A percentile compares a stretch with the other conserved stretches of the same genome.
These are phyloP conservation scores for Cossypha heuglini DNA, from an alignment of 2,797 vertebrate genomes.

Conservation along the genomic window DNA sequence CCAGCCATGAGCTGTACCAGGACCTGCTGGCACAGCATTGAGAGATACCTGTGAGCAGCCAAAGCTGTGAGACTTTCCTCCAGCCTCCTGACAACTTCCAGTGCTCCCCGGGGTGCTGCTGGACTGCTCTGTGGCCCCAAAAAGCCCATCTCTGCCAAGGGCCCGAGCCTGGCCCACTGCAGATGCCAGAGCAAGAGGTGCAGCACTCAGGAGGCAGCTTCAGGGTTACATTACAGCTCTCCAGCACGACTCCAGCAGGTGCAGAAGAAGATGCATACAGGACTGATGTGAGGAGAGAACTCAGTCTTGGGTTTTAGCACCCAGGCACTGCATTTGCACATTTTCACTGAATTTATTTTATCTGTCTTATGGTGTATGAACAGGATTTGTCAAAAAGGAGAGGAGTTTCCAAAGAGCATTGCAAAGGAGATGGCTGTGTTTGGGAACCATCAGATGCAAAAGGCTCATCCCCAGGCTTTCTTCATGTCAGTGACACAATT, in stretches of 20 bases:
- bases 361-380: not conserved
- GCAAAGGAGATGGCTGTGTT: not conserved
- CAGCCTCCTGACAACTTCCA: not conserved
- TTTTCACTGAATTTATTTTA: not conserved
- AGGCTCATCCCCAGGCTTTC: not conserved
- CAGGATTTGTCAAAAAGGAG: not conserved
- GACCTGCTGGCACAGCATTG: not conserved
- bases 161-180: not conserved
- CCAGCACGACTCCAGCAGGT: not conserved
- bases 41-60: not conserved
- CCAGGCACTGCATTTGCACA: not conserved
- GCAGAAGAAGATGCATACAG: not conserved
- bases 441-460: not conserved
- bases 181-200: not conserved
- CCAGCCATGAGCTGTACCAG: not conserved
- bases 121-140: not conserved
- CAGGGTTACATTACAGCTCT: not conserved
- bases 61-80: not conserved
- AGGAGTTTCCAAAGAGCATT: not conserved
- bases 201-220: not conserved
- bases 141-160: not conserved
- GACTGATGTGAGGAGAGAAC: not conserved
- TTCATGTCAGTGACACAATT: not conserved
- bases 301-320: not conserved
- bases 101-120: fast-evolving